Evolutionary conservation across 2,113 vertebrate genomes (phyloP).

Genomic region (Leptosomus discolor): DNA sequence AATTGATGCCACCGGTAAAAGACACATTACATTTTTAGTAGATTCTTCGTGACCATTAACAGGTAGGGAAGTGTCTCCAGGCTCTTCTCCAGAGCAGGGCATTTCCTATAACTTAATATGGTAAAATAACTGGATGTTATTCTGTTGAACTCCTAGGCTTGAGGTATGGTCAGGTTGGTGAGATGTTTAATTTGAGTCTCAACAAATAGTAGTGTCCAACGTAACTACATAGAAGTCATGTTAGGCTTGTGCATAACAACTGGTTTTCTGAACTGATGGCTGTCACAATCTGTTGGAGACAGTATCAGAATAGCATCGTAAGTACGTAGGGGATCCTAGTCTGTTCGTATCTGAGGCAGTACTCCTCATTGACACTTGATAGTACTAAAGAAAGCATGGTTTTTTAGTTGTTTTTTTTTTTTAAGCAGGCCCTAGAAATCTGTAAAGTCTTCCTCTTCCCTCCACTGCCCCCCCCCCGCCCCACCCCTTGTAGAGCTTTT

Average conservation of each 20-base stretch:
- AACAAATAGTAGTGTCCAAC: not conserved
- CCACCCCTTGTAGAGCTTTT: too few species aligned
- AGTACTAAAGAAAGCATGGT: not conserved
- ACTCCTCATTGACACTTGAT: not conserved
- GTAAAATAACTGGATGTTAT: not conserved
- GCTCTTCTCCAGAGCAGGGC: not conserved
- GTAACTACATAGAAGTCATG: not conserved
- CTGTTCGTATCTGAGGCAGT: not conserved
- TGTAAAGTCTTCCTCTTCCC: too few species aligned
- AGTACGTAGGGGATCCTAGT: not conserved
- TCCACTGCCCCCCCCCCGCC: too few species aligned
- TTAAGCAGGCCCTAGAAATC: not conserved
- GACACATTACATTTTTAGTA: not conserved
- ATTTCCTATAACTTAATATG: not conserved
- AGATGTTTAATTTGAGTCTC: not conserved
- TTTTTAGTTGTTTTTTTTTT: not conserved
- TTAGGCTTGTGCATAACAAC: not conserved
- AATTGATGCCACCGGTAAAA: not conserved
- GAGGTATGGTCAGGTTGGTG: not conserved
- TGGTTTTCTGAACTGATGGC: not conserved
- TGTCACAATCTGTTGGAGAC: not conserved
- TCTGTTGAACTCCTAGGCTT: not conserved
- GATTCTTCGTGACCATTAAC: not conserved
- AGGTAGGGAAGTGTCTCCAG: not conserved
- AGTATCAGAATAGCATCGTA: not conserved